Percentiles rank a stretch among this genome's conserved stretches.
phyloP scores from a whole-genome alignment of 1,140 invertebrate species.

The Frieseomelitta varia region DNA sequence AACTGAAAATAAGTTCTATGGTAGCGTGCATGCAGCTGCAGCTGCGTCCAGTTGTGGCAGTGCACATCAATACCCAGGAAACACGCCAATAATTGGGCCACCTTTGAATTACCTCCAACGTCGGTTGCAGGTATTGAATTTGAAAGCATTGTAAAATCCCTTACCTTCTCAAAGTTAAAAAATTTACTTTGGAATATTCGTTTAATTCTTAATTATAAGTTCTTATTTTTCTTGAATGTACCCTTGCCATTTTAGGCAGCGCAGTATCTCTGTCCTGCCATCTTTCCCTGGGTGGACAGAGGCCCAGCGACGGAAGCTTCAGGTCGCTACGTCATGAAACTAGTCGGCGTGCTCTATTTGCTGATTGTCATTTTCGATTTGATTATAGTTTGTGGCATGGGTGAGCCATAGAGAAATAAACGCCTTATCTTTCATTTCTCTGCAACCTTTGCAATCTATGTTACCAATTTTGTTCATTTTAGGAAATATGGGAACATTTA shows the following conservation, averaged over 20 bases:
- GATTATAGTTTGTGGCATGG: conserved; percentile 90
- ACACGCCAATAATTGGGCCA: conserved; percentile 79
- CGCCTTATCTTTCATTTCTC: background rate
- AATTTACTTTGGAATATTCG: background rate
- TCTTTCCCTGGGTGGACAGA: conserved; percentile 93
- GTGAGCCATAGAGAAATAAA: conserved; percentile 69
- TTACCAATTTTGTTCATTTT: conserved; percentile 11
- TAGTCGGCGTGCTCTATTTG: conserved; percentile 91
- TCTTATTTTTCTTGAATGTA: no score
- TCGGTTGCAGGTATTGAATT: conserved; percentile 73
- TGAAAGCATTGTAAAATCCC: background rate
- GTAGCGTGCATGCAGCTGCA: conserved; percentile 81
- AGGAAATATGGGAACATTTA: conserved; percentile 86
- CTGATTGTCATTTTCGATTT: conserved; percentile 92
- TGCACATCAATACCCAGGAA: conserved; percentile 78
- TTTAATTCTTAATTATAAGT: background rate
- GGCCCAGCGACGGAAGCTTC: conserved; percentile 92
- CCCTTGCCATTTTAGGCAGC: conserved; percentile 83
- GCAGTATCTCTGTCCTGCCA: conserved; percentile 91
- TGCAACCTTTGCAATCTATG: background rate
- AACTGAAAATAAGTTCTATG: conserved; percentile 93
- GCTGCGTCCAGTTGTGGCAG: conserved; percentile 77
- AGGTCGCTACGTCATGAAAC: conserved; percentile 93
- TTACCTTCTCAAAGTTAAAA: background rate
- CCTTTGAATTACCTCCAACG: conserved; percentile 79